phyloP scores from a whole-genome alignment of 2,888 invertebrate species.

The Cyclophora albipunctata region DNA sequence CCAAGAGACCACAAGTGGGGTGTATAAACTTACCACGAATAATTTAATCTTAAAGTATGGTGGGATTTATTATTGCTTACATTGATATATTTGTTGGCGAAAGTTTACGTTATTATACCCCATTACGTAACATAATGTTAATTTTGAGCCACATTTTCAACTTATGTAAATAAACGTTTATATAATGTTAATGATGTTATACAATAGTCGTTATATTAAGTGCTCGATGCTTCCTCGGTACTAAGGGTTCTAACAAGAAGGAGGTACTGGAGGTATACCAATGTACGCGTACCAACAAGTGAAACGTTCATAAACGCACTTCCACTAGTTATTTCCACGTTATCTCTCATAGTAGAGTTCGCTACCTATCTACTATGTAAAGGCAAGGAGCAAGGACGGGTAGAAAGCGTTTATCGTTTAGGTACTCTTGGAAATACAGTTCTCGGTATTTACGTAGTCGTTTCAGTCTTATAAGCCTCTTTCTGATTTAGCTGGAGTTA shows the following conservation, averaged over 20 bases:
- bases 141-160: conserved; percentile 50
- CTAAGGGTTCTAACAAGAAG: no score
- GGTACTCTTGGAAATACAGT: conserved; percentile 61
- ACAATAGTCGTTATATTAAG: conserved; percentile 8
- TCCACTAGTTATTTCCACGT: conserved; percentile 45
- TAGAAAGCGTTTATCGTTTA: conserved; percentile 68
- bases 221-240: no score
- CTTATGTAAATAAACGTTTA: conserved; percentile 28
- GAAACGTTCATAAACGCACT: conserved; percentile 41
- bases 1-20: conserved; percentile 7
- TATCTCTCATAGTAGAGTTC: conserved; percentile 44
- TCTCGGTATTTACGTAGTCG: conserved; percentile 65
- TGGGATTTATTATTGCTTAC: conserved; percentile 58
- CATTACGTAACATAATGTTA: conserved; percentile 46
- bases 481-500: conserved; percentile 50
- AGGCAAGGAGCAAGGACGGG: conserved; percentile 75
- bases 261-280: neutral
- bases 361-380: conserved; percentile 69
- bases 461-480: conserved; percentile 71
- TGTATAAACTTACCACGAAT: conserved; percentile 24
- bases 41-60: conserved; percentile 30
- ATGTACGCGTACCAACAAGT: conserved; percentile 11
- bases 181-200: conserved; percentile 14
- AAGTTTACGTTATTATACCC: conserved; percentile 33
- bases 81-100: conserved; percentile 60